Conservation (phyloP, 2,113 vertebrate species). For the Eretmochelys imbricata region DNA sequence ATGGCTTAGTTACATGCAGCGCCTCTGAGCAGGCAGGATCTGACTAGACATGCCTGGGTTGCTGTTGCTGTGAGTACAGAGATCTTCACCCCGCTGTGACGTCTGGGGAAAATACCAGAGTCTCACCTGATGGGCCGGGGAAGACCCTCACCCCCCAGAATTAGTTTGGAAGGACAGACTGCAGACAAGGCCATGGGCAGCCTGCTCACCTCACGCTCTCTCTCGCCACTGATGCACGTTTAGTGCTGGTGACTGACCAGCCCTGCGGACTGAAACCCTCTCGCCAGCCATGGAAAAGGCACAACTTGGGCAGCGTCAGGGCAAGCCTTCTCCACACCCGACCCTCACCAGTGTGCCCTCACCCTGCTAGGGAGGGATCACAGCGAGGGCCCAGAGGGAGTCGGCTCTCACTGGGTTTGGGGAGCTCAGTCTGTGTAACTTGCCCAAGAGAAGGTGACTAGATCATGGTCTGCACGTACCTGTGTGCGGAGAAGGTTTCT, state of each 20-base stretch:
- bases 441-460: not conserved
- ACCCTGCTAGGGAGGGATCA: not conserved
- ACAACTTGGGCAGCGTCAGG: not conserved
- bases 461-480: not conserved
- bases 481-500: not conserved
- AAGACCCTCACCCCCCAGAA: not conserved
- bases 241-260: not conserved
- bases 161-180: not conserved
- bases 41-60: not conserved
- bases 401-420: not conserved
- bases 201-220: not conserved
- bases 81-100: not conserved
- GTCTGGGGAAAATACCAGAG: not conserved
- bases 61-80: not conserved
- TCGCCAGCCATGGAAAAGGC: not conserved
- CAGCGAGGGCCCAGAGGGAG: not conserved
- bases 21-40: not conserved
- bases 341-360: not conserved
- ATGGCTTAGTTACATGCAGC: not conserved
- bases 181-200: not conserved
- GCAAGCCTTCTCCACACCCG: not conserved
- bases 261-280: not conserved
- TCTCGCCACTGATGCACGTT: accelerated
- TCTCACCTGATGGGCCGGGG: not conserved
- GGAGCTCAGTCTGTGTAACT: not conserved